Percentiles rank a stretch among this genome's conserved stretches.
These are phyloP conservation scores for Lasioglossum malachurum DNA, from an alignment of 2,888 invertebrate species.

Conservation along the genomic window DNA sequence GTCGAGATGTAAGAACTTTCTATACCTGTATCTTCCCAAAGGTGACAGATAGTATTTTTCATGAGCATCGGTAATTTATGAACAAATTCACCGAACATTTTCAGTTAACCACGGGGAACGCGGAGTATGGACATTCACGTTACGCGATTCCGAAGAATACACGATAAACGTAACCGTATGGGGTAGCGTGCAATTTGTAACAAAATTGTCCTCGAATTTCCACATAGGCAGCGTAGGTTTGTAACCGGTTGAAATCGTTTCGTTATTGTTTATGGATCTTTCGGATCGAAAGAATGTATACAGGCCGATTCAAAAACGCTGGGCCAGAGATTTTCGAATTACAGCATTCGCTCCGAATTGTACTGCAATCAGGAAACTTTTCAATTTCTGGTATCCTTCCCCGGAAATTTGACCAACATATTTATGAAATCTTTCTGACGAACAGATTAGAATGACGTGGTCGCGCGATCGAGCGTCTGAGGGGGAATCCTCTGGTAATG, in stretches of 20 bases:
- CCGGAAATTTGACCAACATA: neutral
- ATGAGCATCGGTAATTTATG: neutral
- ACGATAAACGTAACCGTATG: constrained; percentile 92
- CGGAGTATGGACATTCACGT: constrained; percentile 91
- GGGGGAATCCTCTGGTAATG: neutral
- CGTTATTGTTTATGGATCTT: neutral
- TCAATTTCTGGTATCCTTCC: neutral
- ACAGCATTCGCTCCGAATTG: neutral
- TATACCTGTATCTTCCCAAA: neutral
- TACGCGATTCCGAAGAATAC: constrained; percentile 90
- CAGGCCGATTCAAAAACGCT: neutral
- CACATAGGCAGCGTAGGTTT: constrained; percentile 90
- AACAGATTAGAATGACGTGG: no score
- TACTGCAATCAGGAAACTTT: neutral
- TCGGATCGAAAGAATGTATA: neutral
- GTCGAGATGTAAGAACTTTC: constrained; percentile 73
- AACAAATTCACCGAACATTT: constrained; percentile 25
- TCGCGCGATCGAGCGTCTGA: no score
- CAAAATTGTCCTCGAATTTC: constrained; percentile 88
- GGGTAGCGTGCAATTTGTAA: constrained; percentile 89
- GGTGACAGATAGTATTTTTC: neutral
- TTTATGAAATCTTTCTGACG: neutral
- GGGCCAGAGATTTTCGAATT: neutral
- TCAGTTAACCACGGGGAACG: constrained; percentile 81
- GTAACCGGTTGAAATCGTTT: constrained; percentile 56